Base-by-base conservation (phyloP, 1,140 invertebrate species). In the Drosophila bipectinata region DNA sequence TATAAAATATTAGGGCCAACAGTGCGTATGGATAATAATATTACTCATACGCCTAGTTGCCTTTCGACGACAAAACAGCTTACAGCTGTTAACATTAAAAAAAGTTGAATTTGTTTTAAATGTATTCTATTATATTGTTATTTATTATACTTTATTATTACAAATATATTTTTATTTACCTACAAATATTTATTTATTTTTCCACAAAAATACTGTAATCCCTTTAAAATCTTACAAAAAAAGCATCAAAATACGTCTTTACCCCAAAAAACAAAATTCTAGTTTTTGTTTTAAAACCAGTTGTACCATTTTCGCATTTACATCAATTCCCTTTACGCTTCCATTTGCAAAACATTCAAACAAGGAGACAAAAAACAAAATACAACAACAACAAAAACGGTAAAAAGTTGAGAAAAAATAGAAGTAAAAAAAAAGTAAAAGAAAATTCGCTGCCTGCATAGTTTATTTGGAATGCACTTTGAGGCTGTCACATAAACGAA, bases 381-480 rank as follows among this genome's bases (percentile, higher is more conserved):
- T 7, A 45, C 15, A 18, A 47, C 7, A 47, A 47, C 44, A 47
- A 21, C 21, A 24, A 44, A 18, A 15, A 44, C 14, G 0, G 41
- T 15, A n/a, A 34, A 21, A 30, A 48, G 55, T 32, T 32, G 3
- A 3, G 44, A 9, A 15, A 26, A 21, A 8, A 44, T 15, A 14
- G 2, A 6, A 7, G 26, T 12, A 14, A n/a, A 18, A 47, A 47
- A 58, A 32, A 58, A 15, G 1, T 10, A 4, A 4, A 10, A 12
- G 12, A 37, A 37, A 12, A 12, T 6, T 14, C 12, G 41, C 12
- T 26, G 30, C 28, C 8, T 58, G 56, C 26, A 48, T 48, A 34
- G 28, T 58, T 58, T 58, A 48, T 58, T 58, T 58, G 30, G 44
- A 58, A 37, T 58, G 56, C 56, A 48, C 56, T 58, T 58, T 48